These are phyloP conservation scores for Phyllostomus hastatus DNA, from an alignment of 2,113 vertebrate genomes.

Conservation along the genomic window DNA sequence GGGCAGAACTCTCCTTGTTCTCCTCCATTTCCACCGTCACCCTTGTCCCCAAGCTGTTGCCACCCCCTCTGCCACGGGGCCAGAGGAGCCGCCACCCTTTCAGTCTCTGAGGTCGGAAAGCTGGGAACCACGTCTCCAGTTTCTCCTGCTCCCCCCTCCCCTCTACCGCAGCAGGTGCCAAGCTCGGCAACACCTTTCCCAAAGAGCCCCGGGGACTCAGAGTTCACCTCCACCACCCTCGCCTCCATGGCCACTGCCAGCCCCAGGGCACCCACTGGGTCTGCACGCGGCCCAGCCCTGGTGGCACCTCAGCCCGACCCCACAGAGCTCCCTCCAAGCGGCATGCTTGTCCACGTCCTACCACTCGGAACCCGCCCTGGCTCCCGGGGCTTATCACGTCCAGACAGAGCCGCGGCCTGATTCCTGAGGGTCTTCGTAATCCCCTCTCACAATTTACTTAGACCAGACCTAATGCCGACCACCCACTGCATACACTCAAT, in stretches of 20 bases:
- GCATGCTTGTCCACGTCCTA: neutral
- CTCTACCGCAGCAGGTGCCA: neutral
- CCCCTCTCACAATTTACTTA: neutral
- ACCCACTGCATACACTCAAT: neutral
- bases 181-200: neutral
- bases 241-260: neutral
- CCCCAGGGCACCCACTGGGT: accelerated
- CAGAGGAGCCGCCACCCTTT: neutral
- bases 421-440: neutral
- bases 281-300: neutral
- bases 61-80: accelerated
- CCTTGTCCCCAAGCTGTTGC: too few species aligned
- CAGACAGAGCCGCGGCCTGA: neutral
- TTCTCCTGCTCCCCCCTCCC: neutral
- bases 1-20: neutral
- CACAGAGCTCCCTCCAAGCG: neutral
- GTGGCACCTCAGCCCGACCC: neutral
- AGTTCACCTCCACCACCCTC: neutral
- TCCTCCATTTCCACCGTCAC: neutral
- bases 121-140: accelerated
- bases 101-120: neutral
- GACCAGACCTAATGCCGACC: neutral
- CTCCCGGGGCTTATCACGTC: accelerated
- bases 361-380: neutral
- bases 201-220: neutral